Conservation (phyloP, 2,888 invertebrate species). For the Hedya salicella region DNA sequence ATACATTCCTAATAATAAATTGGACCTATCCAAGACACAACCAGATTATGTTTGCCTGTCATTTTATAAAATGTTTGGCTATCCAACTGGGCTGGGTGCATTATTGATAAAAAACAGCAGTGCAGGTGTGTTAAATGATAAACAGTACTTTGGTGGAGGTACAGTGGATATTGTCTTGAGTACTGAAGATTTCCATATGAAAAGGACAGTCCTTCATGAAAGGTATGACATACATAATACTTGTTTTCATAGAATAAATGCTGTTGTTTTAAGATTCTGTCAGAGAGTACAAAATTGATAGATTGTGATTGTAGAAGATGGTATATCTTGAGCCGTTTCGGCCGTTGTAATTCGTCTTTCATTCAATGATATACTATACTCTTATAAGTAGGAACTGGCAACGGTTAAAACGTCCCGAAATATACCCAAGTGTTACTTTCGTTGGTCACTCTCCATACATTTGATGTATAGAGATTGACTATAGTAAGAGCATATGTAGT, state of each 20-base stretch:
- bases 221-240: conserved; percentile 81
- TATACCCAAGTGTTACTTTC: too few species aligned
- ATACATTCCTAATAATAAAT: conserved; percentile 89
- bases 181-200: conserved; percentile 88
- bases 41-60: conserved; percentile 97
- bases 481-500: too few species aligned
- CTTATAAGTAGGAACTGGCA: too few species aligned
- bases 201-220: conserved; percentile 88
- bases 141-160: conserved; percentile 96
- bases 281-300: too few species aligned
- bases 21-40: conserved; percentile 89
- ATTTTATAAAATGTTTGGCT: conserved; percentile 98
- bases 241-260: background rate
- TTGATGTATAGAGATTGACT: too few species aligned
- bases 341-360: too few species aligned
- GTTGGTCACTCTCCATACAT: too few species aligned
- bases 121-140: conserved; percentile 84
- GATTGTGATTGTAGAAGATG: too few species aligned
- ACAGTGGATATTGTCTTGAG: conserved; percentile 94
- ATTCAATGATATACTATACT: too few species aligned
- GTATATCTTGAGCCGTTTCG: too few species aligned
- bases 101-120: conserved; percentile 90
- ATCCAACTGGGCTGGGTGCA: conserved; percentile 97
- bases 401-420: too few species aligned
- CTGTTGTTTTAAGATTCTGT: background rate